A percentile compares a stretch with the other conserved stretches of the same genome.
Evolutionary conservation across 2,797 vertebrate species (phyloP).

Genomic region (Xenops minutus): DNA sequence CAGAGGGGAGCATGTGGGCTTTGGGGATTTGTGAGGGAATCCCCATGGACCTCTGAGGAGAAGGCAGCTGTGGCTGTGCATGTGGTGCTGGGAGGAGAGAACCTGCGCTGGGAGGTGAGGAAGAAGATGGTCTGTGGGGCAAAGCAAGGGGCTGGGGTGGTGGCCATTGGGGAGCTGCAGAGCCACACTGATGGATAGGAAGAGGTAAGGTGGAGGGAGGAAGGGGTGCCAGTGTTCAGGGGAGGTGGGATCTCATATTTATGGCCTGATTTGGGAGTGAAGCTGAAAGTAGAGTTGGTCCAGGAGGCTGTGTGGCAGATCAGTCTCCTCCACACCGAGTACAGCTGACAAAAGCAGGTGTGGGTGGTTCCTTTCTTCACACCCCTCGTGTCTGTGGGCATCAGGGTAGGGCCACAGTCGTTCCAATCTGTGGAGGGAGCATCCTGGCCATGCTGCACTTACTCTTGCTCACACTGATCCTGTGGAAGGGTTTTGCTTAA

Average conservation of each 20-base stretch:
- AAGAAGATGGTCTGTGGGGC: background rate
- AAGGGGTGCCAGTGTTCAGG: background rate
- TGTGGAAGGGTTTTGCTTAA: background rate
- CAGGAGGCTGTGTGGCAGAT: background rate
- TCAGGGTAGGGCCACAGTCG: background rate
- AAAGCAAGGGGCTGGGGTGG: background rate
- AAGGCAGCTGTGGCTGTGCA: background rate
- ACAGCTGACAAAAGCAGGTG: accelerated
- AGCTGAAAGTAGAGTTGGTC: background rate
- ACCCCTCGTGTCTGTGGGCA: background rate
- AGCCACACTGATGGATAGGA: accelerated
- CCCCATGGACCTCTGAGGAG: background rate
- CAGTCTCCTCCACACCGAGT: background rate
- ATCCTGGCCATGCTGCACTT: background rate
- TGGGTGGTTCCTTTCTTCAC: background rate
- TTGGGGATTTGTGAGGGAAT: background rate
- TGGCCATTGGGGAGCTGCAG: background rate
- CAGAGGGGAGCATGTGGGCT: background rate
- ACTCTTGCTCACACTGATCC: background rate
- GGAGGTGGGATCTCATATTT: background rate
- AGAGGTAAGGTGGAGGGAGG: background rate
- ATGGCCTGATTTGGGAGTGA: background rate
- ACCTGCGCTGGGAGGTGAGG: background rate
- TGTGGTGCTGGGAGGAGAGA: background rate
- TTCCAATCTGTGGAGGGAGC: background rate